Base-by-base conservation (phyloP, 2,113 vertebrate species). In the Dolichallabes microphthalmus region DNA sequence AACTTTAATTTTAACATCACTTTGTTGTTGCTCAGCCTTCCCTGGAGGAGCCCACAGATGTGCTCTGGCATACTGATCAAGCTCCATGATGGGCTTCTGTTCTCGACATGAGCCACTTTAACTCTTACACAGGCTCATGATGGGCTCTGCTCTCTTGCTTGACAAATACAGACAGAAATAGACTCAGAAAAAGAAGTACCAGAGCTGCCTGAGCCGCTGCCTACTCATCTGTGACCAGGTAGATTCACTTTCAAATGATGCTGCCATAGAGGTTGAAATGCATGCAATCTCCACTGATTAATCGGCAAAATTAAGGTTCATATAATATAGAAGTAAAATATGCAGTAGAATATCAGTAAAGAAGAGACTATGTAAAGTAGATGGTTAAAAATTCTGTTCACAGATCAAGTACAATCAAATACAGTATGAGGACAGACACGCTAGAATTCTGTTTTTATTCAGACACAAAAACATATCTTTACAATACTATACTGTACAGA, bases 1-100 rank as follows among this genome's bases (percentile, higher is more conserved):
- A 74, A 91, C 88, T 92, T 91, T 86, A 90, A 93, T 90, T 91
- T 86, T 86, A 91, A 82, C 88, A 90, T 86, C 78, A 88, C 91
- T 93, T 93, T 92, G 90, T 91, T 93, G 92, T 91, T 89, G 79
- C 87, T 86, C 5, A 52, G 66, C 68, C 86, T 86, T 32, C 53
- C 88, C 88, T 76, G 89, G 86, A 87, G 88, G 83, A 87, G 76
- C 68, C 50, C 83, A 81, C 87, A 90, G 90, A 87, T 88, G 86
- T 82, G 69, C 85, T 52, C 63, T 50, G 7, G 81, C 86, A 86
- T 84, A 60, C 88, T 90, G 85, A 90, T 92, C 91, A 91, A 57
- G 83, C 78, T 82, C 88, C 86, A 92, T 90, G 90, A 90, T 77
- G 15, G 88, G 82, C 50, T 83, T 86, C 88, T 91, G 89, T 90